These are phyloP conservation scores for Dendrolimus pini DNA, from an alignment of 2,888 invertebrate species.

Conservation along the genomic window DNA sequence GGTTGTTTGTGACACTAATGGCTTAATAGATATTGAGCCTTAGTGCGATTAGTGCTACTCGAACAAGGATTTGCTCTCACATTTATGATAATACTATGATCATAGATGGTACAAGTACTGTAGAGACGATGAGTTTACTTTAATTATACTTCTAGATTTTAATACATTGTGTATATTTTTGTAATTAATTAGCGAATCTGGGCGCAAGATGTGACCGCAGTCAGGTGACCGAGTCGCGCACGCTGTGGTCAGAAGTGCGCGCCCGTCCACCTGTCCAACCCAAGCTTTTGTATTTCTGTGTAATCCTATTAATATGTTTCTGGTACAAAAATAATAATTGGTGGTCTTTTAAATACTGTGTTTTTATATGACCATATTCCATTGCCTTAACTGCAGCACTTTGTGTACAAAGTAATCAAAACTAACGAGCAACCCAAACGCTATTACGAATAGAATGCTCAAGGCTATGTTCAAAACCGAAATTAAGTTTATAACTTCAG, in stretches of 20 bases:
- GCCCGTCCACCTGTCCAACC: constrained; percentile 44
- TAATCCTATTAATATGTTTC: constrained; percentile 49
- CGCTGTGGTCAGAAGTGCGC: constrained; percentile 30
- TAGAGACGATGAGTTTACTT: too few species aligned
- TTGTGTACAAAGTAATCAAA: too few species aligned
- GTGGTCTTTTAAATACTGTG: constrained; percentile 6
- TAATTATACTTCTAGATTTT: too few species aligned
- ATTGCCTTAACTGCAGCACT: too few species aligned
- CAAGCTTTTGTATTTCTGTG: constrained; percentile 29
- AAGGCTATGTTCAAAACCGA: too few species aligned
- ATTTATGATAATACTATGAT: constrained; percentile 28
- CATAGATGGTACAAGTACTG: constrained; percentile 7
- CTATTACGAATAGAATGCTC: too few species aligned
- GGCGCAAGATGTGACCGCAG: constrained; percentile 41
- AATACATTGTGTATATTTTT: constrained; percentile 10
- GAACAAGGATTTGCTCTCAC: constrained; percentile 29
- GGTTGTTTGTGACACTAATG: neutral
- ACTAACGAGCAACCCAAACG: too few species aligned
- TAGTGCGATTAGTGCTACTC: too few species aligned
- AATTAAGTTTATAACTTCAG: too few species aligned
- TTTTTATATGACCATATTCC: too few species aligned
- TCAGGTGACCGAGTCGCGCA: constrained; percentile 24
- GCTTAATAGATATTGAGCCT: neutral
- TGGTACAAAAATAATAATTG: constrained; percentile 39
- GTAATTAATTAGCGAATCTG: constrained; percentile 58